Conservation (phyloP, 1,140 invertebrate genomes). For the Magallana angulata region DNA sequence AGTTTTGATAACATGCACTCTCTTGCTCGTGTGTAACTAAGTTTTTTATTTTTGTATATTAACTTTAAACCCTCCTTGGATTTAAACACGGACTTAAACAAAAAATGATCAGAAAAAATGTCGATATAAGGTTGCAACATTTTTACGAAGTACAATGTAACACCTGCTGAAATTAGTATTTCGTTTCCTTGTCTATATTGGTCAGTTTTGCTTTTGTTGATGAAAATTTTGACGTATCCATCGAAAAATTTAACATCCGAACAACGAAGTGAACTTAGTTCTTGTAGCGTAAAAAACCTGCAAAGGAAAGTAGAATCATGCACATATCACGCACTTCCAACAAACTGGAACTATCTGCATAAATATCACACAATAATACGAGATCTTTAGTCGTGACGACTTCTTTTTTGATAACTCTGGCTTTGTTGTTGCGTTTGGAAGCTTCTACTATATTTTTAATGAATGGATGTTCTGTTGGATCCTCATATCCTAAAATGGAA, state of each 20-base stretch:
- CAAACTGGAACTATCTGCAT: slow-evolving; percentile 39
- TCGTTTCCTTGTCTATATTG: slow-evolving; percentile 53
- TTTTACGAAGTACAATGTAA: background rate
- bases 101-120: slow-evolving; percentile 33
- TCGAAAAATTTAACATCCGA: slow-evolving; percentile 21
- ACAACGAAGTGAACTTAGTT: slow-evolving; percentile 45
- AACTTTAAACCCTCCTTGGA: slow-evolving; percentile 30
- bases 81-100: slow-evolving; percentile 41
- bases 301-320: slow-evolving; percentile 51
- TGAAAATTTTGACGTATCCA: slow-evolving; percentile 40
- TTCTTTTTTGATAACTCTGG: slow-evolving; percentile 44
- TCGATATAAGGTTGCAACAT: slow-evolving; percentile 45
- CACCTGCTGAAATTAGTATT: slow-evolving; percentile 39
- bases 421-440: background rate
- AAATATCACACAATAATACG: slow-evolving; percentile 49
- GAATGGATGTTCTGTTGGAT: slow-evolving; percentile 44
- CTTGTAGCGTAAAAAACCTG: slow-evolving; percentile 51
- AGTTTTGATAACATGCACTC: slow-evolving; percentile 19
- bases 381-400: slow-evolving; percentile 24
- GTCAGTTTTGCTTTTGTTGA: slow-evolving; percentile 53
- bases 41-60: slow-evolving; percentile 50
- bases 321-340: slow-evolving; percentile 45
- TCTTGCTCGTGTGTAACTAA: slow-evolving; percentile 40
- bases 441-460: slow-evolving; percentile 8
- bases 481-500: slow-evolving; percentile 3